These are phyloP conservation scores for Rhinella marina DNA, from an alignment of 2,797 vertebrate genomes.

Conservation along the genomic window DNA sequence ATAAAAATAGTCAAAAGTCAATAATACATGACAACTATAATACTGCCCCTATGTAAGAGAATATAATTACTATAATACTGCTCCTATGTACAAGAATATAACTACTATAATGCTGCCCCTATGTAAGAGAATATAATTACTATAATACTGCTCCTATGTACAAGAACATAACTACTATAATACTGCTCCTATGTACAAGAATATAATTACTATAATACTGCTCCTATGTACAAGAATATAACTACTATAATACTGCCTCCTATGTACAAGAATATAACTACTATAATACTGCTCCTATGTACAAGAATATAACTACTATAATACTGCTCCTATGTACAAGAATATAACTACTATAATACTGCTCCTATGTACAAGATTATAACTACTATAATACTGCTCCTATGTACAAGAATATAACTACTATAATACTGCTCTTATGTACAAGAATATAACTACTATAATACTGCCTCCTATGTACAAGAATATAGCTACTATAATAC, in stretches of 20 bases:
- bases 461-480: neutral
- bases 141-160: neutral
- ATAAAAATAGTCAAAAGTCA: neutral
- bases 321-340: neutral
- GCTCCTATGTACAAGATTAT: neutral
- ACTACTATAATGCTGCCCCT: neutral
- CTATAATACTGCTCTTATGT: neutral
- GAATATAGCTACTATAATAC: conserved; percentile 7
- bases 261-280: conserved; percentile 12
- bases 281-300: neutral
- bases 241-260: conserved; percentile 5
- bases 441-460: conserved; percentile 12
- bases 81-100: too few relatives aligned
- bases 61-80: conserved; percentile 1
- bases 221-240: neutral
- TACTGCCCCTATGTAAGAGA: too few relatives aligned
- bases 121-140: conserved; percentile 3
- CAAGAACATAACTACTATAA: conserved; percentile 2
- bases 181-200: neutral
- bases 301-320: conserved; percentile 14
- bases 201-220: too few relatives aligned
- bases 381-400: conserved; percentile 1
- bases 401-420: neutral
- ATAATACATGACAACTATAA: neutral
- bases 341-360: conserved; percentile 12